Evolutionary conservation across 2,113 vertebrate genomes (phyloP).

Genomic region (Petrocephalus microphthalmus): DNA sequence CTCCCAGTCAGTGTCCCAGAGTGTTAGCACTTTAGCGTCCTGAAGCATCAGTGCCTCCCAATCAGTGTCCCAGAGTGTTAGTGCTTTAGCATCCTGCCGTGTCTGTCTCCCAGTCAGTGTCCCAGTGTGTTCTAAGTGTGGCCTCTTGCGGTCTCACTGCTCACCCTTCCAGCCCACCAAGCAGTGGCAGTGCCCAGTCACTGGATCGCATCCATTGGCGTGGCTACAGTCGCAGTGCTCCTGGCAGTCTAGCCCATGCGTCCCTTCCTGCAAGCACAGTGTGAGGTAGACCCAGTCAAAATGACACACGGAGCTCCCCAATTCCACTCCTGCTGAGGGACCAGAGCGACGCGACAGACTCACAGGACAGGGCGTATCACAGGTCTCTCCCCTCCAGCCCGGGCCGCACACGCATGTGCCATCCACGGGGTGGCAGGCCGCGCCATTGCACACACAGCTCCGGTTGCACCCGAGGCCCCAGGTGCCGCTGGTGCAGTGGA

Average conservation of each 20-base stretch:
- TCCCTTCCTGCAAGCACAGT: conserved; percentile 72
- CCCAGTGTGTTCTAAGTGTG: conserved; percentile 5
- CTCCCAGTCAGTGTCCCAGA: neutral
- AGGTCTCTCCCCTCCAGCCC: conserved; percentile 82
- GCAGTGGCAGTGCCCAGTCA: conserved; percentile 88
- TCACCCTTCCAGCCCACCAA: conserved; percentile 94
- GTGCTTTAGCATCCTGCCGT: neutral
- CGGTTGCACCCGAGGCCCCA: conserved; percentile 91
- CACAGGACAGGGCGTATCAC: conserved; percentile 79
- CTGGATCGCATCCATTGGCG: conserved; percentile 80
- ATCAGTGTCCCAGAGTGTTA: neutral
- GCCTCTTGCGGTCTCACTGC: conserved; percentile 12
- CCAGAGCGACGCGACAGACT: conserved; percentile 45
- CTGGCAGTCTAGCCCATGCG: conserved; percentile 82
- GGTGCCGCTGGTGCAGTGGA: conserved; percentile 77
- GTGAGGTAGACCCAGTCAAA: neutral
- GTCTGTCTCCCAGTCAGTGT: neutral
- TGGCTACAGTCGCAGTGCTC: conserved; percentile 89
- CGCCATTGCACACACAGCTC: conserved; percentile 79
- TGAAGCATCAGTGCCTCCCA: too few relatives aligned
- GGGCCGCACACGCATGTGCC: conserved; percentile 81
- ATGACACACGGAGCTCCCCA: conserved; percentile 9
- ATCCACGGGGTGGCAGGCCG: conserved; percentile 76
- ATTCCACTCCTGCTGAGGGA: neutral
- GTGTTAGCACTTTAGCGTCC: neutral